Percentiles rank a stretch among this genome's conserved stretches.
phyloP scores from a whole-genome alignment of 1,140 invertebrate species.

The Drosophila pseudoobscura region DNA sequence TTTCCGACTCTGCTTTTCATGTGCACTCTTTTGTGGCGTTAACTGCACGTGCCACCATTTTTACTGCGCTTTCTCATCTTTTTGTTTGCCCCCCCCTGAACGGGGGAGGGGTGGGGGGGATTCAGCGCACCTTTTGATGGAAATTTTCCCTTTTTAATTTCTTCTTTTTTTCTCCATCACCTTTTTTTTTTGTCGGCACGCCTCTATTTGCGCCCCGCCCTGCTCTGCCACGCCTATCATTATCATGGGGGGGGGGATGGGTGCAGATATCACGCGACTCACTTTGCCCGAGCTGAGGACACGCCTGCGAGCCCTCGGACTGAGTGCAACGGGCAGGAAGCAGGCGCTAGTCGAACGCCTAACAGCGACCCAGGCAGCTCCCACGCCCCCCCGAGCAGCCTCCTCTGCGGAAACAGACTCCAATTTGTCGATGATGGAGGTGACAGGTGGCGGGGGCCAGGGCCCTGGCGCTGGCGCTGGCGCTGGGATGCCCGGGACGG shows the following conservation, averaged over 20 bases:
- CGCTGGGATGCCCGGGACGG: no score
- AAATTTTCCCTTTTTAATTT: conserved; percentile 35
- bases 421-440: conserved; percentile 59
- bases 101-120: no score
- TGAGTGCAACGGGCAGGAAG: conserved; percentile 65
- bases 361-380: conserved; percentile 19
- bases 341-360: conserved; percentile 68
- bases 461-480: no score
- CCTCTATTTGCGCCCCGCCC: conserved; percentile 38
- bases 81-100: conserved; percentile 22
- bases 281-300: conserved; percentile 65
- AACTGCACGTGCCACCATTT: conserved; percentile 77
- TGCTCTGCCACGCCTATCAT: conserved; percentile 8
- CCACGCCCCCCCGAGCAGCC: no score
- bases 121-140: conserved; percentile 6
- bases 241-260: conserved; percentile 1
- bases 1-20: conserved; percentile 62
- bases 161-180: conserved; percentile 58
- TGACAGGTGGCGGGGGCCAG: no score
- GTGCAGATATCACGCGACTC: conserved; percentile 59
- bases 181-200: conserved; percentile 52
- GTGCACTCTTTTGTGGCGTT: conserved; percentile 74
- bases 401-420: background rate
- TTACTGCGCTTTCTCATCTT: conserved; percentile 66
- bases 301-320: conserved; percentile 62